Evolutionary conservation across 2,797 vertebrate species (phyloP), one percentile per base, ranked within the genome.

Genomic region (Girardinus metallicus): DNA sequence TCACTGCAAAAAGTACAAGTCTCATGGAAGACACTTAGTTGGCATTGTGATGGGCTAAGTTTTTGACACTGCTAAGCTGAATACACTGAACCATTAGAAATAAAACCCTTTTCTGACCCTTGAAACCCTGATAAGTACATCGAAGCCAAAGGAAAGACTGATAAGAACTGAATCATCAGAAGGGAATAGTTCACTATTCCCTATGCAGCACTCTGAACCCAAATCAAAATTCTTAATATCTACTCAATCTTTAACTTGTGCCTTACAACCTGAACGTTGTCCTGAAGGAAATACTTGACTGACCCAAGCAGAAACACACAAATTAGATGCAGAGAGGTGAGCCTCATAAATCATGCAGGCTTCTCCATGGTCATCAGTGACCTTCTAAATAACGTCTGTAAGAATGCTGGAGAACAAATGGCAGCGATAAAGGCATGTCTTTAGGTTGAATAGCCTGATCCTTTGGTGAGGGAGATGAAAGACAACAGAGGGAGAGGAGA

Each of bases 351-450:
- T 89, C 81, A 89, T 77, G 0, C 2, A 8, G 81, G 2, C 44
- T 64, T 80, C 68, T 82, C 79, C 12, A 36, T 87, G 82, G 91
- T 90, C 91, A 90, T 85, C 91, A 64, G 57, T 90, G 91, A 93
- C 93, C 93, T 95, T 95, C 88, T 90, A 74, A 90, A 86, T 86
- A 89, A 83, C 43, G 80, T 53, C 80, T 62, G 74, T 76, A 88
- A 85, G 79, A 77, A 72, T 84, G 86, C 89, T 79, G 84, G 84
- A 92, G 88, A 95, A 94, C 91, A 93, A 95, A 95, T 90, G 92
- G 83, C 87, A 39, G 80, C 80, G 1, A 93, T 94, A 94, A 92
- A 94, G 89, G 79, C 80, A 75, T 44, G 86, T 73, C 85, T 88
- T 91, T 84, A 60, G 83, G 88, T 85, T 84, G 86, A 91, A 91